Evolutionary conservation across 2,113 vertebrate species (phyloP).

Genomic region (Perca fluviatilis): DNA sequence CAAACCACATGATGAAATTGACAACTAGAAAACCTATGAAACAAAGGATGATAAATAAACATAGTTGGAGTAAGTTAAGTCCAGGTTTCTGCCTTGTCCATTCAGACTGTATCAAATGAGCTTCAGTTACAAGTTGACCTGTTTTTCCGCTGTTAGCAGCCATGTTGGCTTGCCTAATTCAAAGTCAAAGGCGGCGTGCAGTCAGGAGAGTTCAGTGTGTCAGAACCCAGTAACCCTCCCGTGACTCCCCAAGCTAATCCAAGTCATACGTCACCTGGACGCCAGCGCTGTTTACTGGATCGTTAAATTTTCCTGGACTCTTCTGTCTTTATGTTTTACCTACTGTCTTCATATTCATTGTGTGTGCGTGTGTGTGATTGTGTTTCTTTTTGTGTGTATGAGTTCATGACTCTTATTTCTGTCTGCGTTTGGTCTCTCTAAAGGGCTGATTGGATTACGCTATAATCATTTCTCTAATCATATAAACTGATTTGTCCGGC

Average conservation of each 20-base stretch:
- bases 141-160: conserved; percentile 6
- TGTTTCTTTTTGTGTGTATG: not conserved
- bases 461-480: conserved; percentile 74
- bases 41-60: not conserved
- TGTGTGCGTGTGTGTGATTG: not conserved
- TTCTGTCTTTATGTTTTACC: conserved; percentile 8
- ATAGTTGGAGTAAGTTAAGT: not conserved
- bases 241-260: conserved; percentile 60
- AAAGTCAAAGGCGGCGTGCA: conserved; percentile 1
- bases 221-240: conserved; percentile 59
- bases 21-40: not conserved
- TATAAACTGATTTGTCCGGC: conserved; percentile 55
- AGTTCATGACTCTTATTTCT: conserved; percentile 28
- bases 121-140: not conserved
- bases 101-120: not conserved
- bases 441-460: conserved; percentile 67
- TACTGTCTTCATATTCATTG: not conserved
- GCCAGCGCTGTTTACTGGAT: conserved; percentile 16
- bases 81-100: not conserved
- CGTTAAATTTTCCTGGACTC: conserved; percentile 42
- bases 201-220: conserved; percentile 66
- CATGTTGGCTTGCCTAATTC: conserved; percentile 1
- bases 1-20: conserved; percentile 10
- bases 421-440: conserved; percentile 8
- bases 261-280: conserved; percentile 59